Conservation (phyloP, 2,888 invertebrate genomes). For the Poecilus cupreus region DNA sequence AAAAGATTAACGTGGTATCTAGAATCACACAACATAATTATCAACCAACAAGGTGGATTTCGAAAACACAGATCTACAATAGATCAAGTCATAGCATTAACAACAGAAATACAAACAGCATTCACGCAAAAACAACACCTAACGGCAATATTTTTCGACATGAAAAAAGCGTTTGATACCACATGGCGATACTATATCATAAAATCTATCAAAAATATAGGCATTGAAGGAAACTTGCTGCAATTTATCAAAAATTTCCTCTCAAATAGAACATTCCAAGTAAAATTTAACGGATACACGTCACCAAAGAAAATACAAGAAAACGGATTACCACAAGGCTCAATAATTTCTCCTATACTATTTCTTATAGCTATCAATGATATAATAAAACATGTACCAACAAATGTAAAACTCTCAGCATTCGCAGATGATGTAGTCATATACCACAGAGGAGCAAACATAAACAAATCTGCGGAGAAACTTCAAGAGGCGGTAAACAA, state of each 20-base stretch:
- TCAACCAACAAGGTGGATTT: not conserved
- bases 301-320: not conserved
- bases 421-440: not conserved
- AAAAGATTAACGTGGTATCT: not conserved
- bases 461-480: too few relatives aligned
- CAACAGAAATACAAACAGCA: not conserved
- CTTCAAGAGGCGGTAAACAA: too few relatives aligned
- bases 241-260: conserved; percentile 54
- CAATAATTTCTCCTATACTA: conserved; percentile 56
- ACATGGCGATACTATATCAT: conserved; percentile 20
- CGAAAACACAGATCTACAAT: not conserved
- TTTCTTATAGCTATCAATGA: conserved; percentile 58
- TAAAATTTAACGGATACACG: conserved; percentile 39
- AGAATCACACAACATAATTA: not conserved
- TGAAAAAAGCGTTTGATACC: too few relatives aligned
- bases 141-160: not conserved
- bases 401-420: not conserved
- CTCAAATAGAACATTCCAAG: conserved; percentile 49
- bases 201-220: not conserved
- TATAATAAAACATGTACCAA: not conserved
- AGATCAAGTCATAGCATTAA: not conserved
- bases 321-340: conserved; percentile 59
- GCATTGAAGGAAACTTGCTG: not conserved
- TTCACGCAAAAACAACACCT: not conserved
- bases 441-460: too few relatives aligned